Evolutionary conservation across 2,888 invertebrate genomes (phyloP), one percentile per base, ranked within the genome.

Genomic region (Eupithecia insigniata): DNA sequence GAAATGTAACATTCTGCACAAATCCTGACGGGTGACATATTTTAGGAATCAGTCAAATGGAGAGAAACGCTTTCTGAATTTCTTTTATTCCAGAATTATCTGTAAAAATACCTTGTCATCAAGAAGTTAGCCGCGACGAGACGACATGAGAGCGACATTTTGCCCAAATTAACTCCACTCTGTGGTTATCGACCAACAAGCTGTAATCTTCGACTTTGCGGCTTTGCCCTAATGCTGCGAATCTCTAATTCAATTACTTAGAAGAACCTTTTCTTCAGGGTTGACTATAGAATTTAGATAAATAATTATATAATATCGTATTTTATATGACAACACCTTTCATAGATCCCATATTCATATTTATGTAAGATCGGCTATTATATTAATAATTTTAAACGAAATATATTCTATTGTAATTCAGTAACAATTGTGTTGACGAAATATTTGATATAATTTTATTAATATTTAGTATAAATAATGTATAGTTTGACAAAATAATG

Each of bases 171-270:
- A 82, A 80, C 79, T 68, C 60, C 72, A 73, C 76, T 67, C 80
- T 83, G 82, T 80, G 84, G 79, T 87, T 85, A 83, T 71, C 64
- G n/a, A 70, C 55, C 70, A 71, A 76, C 76, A 83, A 75, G 75
- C 64, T 87, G 81, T 88, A 85, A 90, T 90, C 89, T 89, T 84
- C 87, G 70, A 88, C 80, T 90, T 89, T 84, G 84, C 88, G 88
- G 84, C 83, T 83, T 36, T 72, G 39, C 65, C n/a, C 82, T 85
- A 82, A 86, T 84, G 82, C 81, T 83, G 89, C 89, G 83, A 88
- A 88, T 83, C 80, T 84, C 79, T 90, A 89, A 90, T 90, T 90
- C 83, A 89, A 90, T 90, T n/a, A n/a, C n/a, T n/a, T 90, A 89
- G 83, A 75, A 26, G 39, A 34, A 39, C 58, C 62, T 64, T 67